phyloP scores from a whole-genome alignment of 2,888 invertebrate genomes.

The Aspidiotus rigidus region DNA sequence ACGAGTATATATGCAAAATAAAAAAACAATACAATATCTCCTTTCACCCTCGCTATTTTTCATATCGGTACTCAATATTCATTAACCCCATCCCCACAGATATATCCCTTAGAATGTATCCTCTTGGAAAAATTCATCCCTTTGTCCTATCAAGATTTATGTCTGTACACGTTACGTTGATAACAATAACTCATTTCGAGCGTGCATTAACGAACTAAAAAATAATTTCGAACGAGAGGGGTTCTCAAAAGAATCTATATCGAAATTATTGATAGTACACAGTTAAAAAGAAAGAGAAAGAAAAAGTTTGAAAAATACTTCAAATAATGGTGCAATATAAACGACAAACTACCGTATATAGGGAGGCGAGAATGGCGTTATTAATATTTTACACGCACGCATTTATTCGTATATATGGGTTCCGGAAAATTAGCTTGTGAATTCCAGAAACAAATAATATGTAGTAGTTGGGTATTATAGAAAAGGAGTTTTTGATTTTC shows the following conservation, averaged over 20 bases:
- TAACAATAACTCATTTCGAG: slow-evolving; percentile 34
- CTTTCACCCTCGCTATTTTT: slow-evolving; percentile 34
- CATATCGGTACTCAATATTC: slow-evolving; percentile 34
- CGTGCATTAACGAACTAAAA: slow-evolving; percentile 30
- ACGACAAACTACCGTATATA: too few relatives aligned
- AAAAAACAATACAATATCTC: slow-evolving; percentile 33
- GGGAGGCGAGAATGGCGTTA: too few relatives aligned
- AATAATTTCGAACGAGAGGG: slow-evolving; percentile 9
- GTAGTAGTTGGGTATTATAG: too few relatives aligned
- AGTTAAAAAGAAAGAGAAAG: slow-evolving; percentile 5
- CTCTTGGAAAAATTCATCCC: slow-evolving; percentile 34
- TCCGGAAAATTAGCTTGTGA: too few relatives aligned
- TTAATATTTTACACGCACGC: too few relatives aligned
- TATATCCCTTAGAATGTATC: slow-evolving; percentile 33
- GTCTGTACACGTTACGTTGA: slow-evolving; percentile 32
- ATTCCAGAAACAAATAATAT: too few relatives aligned
- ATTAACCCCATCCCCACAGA: slow-evolving; percentile 32
- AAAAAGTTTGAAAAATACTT: slow-evolving; percentile 4
- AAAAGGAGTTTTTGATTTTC: too few relatives aligned
- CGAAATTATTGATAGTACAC: not conserved
- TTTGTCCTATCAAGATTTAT: slow-evolving; percentile 33
- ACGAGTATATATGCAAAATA: slow-evolving; percentile 31
- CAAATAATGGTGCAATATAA: too few relatives aligned
- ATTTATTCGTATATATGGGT: too few relatives aligned
- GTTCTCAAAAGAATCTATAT: slow-evolving; percentile 23